Percentiles rank a stretch among this genome's conserved stretches.
phyloP scores from a whole-genome alignment of 2,888 invertebrate species.

The Sinodicranocentrus sp. region DNA sequence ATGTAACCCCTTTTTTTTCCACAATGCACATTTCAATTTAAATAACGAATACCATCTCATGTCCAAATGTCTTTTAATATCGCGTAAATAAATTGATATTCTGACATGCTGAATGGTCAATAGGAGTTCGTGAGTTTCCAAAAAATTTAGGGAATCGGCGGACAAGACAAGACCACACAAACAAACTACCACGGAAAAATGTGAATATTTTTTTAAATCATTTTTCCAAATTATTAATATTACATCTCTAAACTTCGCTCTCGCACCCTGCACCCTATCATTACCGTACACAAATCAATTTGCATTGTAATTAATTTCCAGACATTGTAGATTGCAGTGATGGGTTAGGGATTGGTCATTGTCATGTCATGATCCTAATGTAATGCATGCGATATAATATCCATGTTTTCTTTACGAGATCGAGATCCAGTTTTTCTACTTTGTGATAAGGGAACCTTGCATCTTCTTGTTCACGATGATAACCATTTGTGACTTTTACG shows the following conservation, averaged over 20 bases:
- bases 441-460: background rate
- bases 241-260: background rate
- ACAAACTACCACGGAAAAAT: background rate
- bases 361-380: background rate
- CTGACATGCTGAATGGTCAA: constrained; percentile 19
- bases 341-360: background rate
- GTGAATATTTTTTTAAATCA: background rate
- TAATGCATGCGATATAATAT: background rate
- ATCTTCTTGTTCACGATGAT: constrained; percentile 6
- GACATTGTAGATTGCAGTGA: constrained; percentile 11
- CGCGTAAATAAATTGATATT: constrained; percentile 32
- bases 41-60: too few species aligned
- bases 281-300: constrained; percentile 61
- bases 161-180: constrained; percentile 14
- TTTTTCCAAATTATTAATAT: background rate
- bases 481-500: too few species aligned
- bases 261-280: constrained; percentile 49
- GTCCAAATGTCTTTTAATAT: constrained; percentile 35
- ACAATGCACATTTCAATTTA: too few species aligned
- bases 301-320: constrained; percentile 59
- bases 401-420: constrained; percentile 1
- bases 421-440: constrained; percentile 57
- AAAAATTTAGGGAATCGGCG: background rate
- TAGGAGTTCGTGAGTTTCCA: too few species aligned
- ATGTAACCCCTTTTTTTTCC: too few species aligned